phyloP scores from a whole-genome alignment of 2,888 invertebrate genomes.

The Sinodicranocentrus sp. region DNA sequence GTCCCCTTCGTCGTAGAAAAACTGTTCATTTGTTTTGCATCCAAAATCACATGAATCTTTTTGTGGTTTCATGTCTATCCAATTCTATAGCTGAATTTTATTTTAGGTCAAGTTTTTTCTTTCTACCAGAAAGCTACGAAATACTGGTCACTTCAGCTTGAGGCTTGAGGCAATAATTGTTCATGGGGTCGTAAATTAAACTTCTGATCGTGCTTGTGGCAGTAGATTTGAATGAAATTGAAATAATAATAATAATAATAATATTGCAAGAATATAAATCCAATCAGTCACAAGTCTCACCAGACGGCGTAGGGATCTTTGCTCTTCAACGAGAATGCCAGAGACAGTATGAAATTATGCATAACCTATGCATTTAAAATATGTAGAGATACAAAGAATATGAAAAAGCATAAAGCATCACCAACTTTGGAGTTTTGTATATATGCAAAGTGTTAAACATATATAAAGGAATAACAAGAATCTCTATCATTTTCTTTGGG shows the following conservation, averaged over 20 bases:
- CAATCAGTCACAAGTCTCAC: slow-evolving; percentile 6
- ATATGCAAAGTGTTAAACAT: background rate
- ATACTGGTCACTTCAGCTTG: slow-evolving; percentile 33
- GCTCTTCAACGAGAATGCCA: background rate
- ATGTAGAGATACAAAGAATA: background rate
- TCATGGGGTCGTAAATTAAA: slow-evolving; percentile 24
- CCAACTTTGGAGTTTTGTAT: no score
- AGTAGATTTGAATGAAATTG: slow-evolving; percentile 28
- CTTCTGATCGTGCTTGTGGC: slow-evolving; percentile 25
- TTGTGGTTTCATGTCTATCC: background rate
- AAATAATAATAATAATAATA: slow-evolving; percentile 26
- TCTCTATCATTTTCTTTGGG: slow-evolving; percentile 4
- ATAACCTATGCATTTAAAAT: slow-evolving; percentile 4
- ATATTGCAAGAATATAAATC: slow-evolving; percentile 20
- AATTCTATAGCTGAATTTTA: background rate
- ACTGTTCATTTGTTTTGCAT: slow-evolving; percentile 7
- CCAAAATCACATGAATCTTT: background rate
- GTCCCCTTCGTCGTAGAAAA: background rate
- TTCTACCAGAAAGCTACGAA: slow-evolving; percentile 13
- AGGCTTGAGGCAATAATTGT: slow-evolving; percentile 29
- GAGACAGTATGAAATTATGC: slow-evolving; percentile 6
- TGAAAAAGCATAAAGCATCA: background rate
- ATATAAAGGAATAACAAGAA: slow-evolving; percentile 6
- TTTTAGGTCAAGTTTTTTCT: slow-evolving; percentile 30
- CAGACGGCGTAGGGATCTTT: no score